phyloP scores from a whole-genome alignment of 2,113 vertebrate genomes.

The Pampusana beccarii region DNA sequence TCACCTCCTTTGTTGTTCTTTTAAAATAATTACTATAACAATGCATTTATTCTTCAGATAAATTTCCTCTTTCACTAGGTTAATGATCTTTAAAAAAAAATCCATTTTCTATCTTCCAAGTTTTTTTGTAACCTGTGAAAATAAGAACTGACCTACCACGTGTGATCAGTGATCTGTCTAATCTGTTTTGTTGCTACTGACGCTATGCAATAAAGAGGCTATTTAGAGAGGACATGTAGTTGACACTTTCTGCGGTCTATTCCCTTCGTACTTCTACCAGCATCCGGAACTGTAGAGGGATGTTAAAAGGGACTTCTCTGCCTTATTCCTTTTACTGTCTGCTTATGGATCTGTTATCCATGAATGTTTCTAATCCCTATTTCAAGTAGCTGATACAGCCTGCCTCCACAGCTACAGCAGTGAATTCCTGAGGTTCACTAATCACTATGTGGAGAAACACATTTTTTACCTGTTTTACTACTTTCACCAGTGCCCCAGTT shows the following conservation, averaged over 20 bases:
- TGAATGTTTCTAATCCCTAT: background rate
- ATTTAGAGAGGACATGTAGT: background rate
- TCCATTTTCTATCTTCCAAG: background rate
- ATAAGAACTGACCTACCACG: background rate
- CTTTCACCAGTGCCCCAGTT: background rate
- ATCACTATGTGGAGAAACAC: background rate
- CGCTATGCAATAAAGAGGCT: background rate
- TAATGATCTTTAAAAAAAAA: background rate
- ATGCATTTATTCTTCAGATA: background rate
- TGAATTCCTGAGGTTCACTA: background rate
- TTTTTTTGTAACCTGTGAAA: background rate
- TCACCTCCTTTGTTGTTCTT: background rate
- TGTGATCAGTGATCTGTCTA: background rate
- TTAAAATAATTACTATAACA: background rate
- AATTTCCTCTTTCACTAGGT: background rate
- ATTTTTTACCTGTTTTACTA: background rate
- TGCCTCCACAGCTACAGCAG: background rate
- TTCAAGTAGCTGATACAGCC: background rate
- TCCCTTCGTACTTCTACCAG: background rate
- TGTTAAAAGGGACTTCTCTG: background rate
- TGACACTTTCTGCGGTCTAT: background rate
- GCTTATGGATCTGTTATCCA: background rate
- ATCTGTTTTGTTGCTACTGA: background rate
- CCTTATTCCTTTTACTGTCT: background rate
- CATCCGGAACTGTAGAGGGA: background rate